Evolutionary conservation across 2,888 invertebrate species (phyloP).

Genomic region (Glaucopsyche alexis): DNA sequence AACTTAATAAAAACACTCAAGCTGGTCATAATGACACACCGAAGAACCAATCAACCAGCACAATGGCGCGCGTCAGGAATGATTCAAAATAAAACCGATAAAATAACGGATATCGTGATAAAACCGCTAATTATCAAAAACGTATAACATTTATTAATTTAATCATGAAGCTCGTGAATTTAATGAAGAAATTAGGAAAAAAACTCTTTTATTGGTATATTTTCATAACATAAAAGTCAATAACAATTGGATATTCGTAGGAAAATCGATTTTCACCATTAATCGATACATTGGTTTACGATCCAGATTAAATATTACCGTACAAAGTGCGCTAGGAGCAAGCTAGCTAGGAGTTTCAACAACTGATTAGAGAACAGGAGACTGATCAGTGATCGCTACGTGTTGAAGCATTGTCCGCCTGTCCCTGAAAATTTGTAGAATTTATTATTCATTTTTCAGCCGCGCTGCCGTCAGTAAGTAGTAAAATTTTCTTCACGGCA

Average conservation of each 20-base stretch:
- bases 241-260: neutral
- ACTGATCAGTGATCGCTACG: too few relatives aligned
- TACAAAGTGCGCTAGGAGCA: too few relatives aligned
- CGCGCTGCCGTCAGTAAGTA: too few relatives aligned
- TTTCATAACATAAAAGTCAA: neutral
- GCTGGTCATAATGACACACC: conserved; percentile 59
- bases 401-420: too few relatives aligned
- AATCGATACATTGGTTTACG: neutral
- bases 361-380: too few relatives aligned
- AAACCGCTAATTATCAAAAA: neutral
- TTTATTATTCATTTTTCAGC: too few relatives aligned
- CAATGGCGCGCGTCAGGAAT: conserved; percentile 68
- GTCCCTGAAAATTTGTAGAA: too few relatives aligned
- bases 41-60: conserved; percentile 53
- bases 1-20: conserved; percentile 64
- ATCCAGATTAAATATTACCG: neutral
- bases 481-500: too few relatives aligned
- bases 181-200: neutral
- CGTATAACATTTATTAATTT: neutral
- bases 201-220: neutral
- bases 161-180: too few relatives aligned
- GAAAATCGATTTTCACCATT: neutral
- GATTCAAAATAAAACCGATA: conserved; percentile 48
- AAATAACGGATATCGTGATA: conserved; percentile 31
- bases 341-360: too few relatives aligned